Percentiles rank a stretch among this genome's conserved stretches.
phyloP scores from a whole-genome alignment of 2,797 vertebrate species.

The Morelia viridis region DNA sequence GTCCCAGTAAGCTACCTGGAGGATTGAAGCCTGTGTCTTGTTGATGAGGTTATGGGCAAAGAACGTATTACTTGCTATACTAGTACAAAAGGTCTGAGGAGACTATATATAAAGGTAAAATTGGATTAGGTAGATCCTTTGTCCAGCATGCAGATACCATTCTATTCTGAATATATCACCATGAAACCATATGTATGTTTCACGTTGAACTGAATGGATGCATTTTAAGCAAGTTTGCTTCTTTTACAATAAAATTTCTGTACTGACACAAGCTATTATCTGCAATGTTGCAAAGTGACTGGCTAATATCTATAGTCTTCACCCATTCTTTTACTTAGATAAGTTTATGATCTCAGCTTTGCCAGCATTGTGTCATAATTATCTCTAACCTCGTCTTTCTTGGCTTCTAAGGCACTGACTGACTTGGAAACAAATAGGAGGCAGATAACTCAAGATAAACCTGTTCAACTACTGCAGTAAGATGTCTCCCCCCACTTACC shows the following conservation, averaged over 20 bases:
- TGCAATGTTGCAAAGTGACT: background rate
- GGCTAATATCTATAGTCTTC: background rate
- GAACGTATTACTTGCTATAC: background rate
- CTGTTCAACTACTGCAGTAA: background rate
- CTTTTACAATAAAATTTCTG: background rate
- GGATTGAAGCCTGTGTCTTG: background rate
- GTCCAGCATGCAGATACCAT: background rate
- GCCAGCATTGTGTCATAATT: background rate
- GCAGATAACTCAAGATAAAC: conserved; percentile 10
- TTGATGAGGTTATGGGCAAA: background rate
- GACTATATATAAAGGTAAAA: background rate
- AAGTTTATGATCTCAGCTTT: background rate
- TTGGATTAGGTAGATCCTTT: background rate
- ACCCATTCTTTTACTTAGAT: background rate
- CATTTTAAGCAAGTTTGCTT: background rate
- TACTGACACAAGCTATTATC: background rate
- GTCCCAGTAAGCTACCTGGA: background rate
- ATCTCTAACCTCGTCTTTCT: background rate
- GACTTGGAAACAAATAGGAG: background rate
- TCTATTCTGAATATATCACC: background rate
- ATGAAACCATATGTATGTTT: background rate
- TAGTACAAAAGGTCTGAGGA: background rate
- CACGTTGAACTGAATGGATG: background rate
- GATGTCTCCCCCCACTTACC: background rate
- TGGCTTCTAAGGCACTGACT: background rate